Base-by-base conservation (phyloP, 2,888 invertebrate genomes). In the Baronia brevicornis region DNA sequence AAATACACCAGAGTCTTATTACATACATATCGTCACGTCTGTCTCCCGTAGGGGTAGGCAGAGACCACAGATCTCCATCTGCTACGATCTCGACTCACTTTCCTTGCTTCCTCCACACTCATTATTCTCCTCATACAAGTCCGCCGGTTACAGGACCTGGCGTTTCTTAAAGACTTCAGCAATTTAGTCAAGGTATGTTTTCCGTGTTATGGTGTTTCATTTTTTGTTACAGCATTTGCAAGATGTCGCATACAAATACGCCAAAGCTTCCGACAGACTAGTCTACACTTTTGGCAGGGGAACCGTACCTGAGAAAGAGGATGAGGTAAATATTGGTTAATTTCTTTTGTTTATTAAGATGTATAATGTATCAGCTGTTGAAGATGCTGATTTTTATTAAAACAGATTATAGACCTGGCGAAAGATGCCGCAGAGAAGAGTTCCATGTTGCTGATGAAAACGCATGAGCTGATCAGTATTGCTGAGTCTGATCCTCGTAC, bases 241-340 rank as follows among this genome's bases (percentile, higher is more conserved):
- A 38, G 61, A 69, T 3, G 65, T 60, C 0, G 46, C 62, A 0
- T 54, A 57, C 12, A 49, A 50, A 0, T 79, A 70, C 31, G 65
- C 62, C 0, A 57, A 63, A 1, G 49, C 55, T 0, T 63, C 78
- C 0, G 60, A 60, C 1, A 65, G 61, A 30, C 41, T 80, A 11
- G 43, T 71, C n/a, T 77, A 66, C 33, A 64, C 55, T 1, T 64
- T 79, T 28, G 54, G 60, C 1, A 50, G 47, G 0, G 48, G 55
- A 6, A 37, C 38, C 1, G 45, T 54, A 1, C 45, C 48, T 2
- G 52, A 57, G 4, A 51, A 46, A 11, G 53, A 62, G 1, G 65
- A 67, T 11, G 61, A 72, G 44, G 66, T 62, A 33, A 56, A 19
- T 2, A 7, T 11, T 25, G n/a, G 3, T n/a, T 18, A 25, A 14